Evolutionary conservation across 2,888 invertebrate genomes (phyloP), one percentile per base, ranked within the genome.

Genomic region (Apomyelois bistriatella): DNA sequence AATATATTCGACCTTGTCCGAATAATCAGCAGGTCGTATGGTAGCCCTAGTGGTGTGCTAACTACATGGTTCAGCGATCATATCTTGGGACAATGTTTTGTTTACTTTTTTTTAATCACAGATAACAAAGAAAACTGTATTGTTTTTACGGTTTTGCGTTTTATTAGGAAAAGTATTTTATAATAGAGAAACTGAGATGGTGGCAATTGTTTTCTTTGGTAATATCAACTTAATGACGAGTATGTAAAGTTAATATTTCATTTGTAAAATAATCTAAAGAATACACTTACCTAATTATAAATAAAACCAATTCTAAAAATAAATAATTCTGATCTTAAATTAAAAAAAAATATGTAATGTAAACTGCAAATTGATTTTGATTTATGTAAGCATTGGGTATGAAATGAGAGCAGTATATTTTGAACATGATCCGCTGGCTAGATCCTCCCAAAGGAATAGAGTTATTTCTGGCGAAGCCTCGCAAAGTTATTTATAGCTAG

Each of bases 101-200:
- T 43, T 43, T 30, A 43, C 43, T 13, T 43, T 43, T 46, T 46
- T 46, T 41, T 28, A 28, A 32, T 30, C 43, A 43, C 43, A 43
- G n/a, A 46, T 16, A 46, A 12, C 15, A 8, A 35, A 46, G 32
- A 32, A 46, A 46, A 32, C 12, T 1, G 46, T 32, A 46, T 46
- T 46, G 46, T 46, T 46, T 3, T 46, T 13, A 46, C 35, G 46
- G 46, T 46, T 32, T 35, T 32, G 46, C 46, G 10, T 46, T 32
- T 32, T 46, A 46, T 35, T 35, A 46, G 10, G 16, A 46, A 32
- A 32, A 46, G 32, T 32, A 32, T 15, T 46, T 46, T 46, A 16
- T 46, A 46, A 46, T 46, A 10, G 46, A 30, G 12, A 7, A 22
- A 46, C 32, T 6, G 38, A 7, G 15, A 10, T 16, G 13, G 8